phyloP scores from a whole-genome alignment of 2,797 vertebrate species.

The Oceanodroma leucorhoa region DNA sequence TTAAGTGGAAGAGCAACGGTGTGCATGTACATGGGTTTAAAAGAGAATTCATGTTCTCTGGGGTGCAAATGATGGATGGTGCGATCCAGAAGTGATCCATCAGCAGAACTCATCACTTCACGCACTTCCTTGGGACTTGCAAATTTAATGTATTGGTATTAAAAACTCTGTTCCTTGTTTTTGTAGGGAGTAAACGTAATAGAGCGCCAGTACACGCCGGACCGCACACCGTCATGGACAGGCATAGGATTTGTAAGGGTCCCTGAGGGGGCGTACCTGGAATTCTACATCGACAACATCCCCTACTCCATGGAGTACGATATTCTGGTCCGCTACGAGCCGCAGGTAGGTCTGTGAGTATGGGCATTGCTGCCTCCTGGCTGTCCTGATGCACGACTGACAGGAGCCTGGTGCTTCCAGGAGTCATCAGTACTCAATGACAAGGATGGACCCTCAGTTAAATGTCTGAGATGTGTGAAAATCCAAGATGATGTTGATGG shows the following conservation, averaged over 20 bases:
- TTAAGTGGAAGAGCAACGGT: neutral
- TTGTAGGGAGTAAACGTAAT: conserved; percentile 84
- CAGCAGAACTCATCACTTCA: neutral
- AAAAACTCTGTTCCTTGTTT: neutral
- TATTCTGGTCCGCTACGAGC: conserved; percentile 93
- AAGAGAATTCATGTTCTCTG: neutral
- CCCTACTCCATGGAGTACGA: conserved; percentile 97
- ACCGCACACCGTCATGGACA: conserved; percentile 92
- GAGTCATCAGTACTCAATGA: neutral
- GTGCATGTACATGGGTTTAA: accelerated
- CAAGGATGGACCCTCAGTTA: neutral
- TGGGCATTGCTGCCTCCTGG: neutral
- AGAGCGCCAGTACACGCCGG: conserved; percentile 84
- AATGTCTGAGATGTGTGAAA: neutral
- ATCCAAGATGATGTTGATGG: neutral
- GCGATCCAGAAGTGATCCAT: neutral
- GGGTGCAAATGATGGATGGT: neutral
- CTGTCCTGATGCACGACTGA: neutral
- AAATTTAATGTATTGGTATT: neutral
- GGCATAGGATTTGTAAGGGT: conserved; percentile 91
- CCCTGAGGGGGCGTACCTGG: conserved; percentile 90
- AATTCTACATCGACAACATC: conserved; percentile 91
- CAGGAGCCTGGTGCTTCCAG: neutral
- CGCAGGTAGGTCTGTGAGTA: conserved; percentile 82
- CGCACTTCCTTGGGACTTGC: accelerated